Base-by-base conservation (phyloP, 2,797 vertebrate genomes). In the Falco concolor region DNA sequence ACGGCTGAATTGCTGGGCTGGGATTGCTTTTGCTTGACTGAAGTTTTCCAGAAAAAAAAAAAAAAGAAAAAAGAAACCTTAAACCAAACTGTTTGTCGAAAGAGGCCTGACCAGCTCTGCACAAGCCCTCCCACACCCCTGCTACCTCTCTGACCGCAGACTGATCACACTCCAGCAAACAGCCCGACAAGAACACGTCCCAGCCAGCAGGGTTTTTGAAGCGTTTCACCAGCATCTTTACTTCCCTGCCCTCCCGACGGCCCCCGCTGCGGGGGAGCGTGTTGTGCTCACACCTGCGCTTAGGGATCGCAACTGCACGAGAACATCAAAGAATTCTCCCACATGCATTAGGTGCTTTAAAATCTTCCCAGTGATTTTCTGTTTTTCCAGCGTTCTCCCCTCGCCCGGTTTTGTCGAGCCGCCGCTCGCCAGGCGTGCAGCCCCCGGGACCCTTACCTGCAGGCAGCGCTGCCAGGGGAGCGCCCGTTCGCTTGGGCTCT, bases 201-300 rank as follows among this genome's bases (percentile, higher is more conserved):
- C 73, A 81, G 85, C 59, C 87, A 42, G 36, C 53, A 53, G 54
- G 65, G 53, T 42, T 96, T 86, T 27, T 12, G 2, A 75, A 78
- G 52, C 84, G 61, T 73, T 92, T 89, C 50, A 76, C 52, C 65
- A 86, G 73, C 69, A 27, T 54, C n/a, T 90, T 84, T 61, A 68
- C 36, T 64, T 83, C 45, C 91, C 69, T 65, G 38, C 44, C 30
- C 4, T 14, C 73, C 87, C 65, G 87, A 63, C 87, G 94, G 70
- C 60, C 77, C 67, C 74, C 27, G 6, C 49, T 84, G 90, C 0
- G 12, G 83, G 64, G 83, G 63, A 86, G 65, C 10, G 80, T 73
- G 53, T 93, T 88, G 45, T 57, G 73, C 75, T 94, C 90, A 70
- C 91, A 87, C 84, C 93, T 93, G 77, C 73, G 85, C 68, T 77